phyloP scores from a whole-genome alignment of 2,797 vertebrate species.

The Taeniopygia guttata region DNA sequence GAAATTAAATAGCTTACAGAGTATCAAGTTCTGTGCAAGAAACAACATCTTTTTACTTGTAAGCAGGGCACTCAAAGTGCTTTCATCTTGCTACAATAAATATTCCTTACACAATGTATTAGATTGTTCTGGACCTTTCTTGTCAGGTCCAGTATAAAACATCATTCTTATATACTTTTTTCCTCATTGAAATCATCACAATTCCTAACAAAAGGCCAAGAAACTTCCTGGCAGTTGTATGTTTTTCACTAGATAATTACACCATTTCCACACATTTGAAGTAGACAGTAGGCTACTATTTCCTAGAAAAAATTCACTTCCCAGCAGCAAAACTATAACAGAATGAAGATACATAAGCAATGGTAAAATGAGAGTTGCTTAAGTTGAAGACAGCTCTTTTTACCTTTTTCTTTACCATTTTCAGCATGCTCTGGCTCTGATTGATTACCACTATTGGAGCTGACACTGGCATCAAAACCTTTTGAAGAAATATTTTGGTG shows the following conservation, averaged over 20 bases:
- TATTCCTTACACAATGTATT: neutral
- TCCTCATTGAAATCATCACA: neutral
- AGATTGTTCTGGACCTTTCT: neutral
- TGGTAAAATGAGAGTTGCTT: neutral
- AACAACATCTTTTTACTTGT: neutral
- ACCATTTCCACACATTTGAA: neutral
- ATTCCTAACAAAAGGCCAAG: neutral
- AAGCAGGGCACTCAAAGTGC: neutral
- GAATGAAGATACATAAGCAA: neutral
- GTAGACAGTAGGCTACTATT: neutral
- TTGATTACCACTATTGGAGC: constrained; percentile 84
- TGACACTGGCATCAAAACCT: constrained; percentile 81
- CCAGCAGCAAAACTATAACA: neutral
- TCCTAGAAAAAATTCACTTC: neutral
- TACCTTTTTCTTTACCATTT: constrained; percentile 76
- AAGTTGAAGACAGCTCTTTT: neutral
- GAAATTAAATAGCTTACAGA: neutral
- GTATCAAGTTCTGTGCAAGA: constrained; percentile 5
- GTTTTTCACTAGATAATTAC: neutral
- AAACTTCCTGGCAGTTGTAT: neutral
- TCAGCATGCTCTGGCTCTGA: constrained; percentile 82
- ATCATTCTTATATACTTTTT: neutral
- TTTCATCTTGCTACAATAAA: neutral
- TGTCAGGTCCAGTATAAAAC: neutral
- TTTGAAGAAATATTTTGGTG: constrained; percentile 78